Evolutionary conservation across 2,113 vertebrate genomes (phyloP).

Genomic region (Gobio gobio): DNA sequence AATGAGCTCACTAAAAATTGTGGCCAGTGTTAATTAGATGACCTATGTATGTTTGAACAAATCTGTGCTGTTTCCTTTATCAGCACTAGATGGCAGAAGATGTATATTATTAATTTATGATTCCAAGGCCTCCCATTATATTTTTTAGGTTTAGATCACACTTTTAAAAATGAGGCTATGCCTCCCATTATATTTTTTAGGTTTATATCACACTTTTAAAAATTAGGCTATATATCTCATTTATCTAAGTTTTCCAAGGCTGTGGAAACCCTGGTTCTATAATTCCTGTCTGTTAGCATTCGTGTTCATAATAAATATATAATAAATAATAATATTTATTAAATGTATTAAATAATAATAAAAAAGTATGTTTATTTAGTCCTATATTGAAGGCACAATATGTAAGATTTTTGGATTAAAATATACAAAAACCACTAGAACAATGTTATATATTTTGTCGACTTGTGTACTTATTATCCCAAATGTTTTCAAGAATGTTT

Average conservation of each 20-base stretch:
- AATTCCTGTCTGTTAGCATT: background rate
- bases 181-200: background rate
- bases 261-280: background rate
- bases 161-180: background rate
- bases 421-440: no score
- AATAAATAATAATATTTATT: no score
- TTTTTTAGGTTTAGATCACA: background rate
- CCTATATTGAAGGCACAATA: no score
- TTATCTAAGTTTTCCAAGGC: no score
- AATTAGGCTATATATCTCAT: no score
- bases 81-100: slow-evolving; percentile 69
- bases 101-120: slow-evolving; percentile 10
- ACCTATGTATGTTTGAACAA: background rate
- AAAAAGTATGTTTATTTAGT: no score
- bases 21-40: background rate
- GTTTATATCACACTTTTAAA: background rate
- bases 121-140: no score
- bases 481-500: no score
- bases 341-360: no score
- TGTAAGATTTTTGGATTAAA: no score
- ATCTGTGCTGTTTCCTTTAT: background rate
- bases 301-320: background rate
- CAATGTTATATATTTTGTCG: no score
- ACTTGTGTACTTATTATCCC: no score
- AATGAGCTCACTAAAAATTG: background rate